Percentiles rank a stretch among this genome's conserved stretches.
phyloP scores from a whole-genome alignment of 2,113 vertebrate species.

The Mus spicilegus region DNA sequence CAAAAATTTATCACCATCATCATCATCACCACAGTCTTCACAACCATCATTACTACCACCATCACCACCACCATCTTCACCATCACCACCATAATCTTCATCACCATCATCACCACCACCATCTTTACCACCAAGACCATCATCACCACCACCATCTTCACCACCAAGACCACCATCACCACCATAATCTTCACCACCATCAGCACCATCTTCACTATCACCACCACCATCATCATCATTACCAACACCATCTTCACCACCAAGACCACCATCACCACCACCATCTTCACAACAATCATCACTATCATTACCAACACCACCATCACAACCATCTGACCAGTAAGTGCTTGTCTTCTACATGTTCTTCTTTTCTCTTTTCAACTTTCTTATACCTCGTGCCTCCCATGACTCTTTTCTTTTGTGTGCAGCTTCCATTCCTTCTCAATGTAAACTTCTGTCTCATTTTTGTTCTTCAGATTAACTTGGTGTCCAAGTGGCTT shows the following conservation, averaged over 20 bases:
- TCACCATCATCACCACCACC: not conserved
- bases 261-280: not conserved
- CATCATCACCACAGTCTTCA: not conserved
- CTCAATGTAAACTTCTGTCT: not conserved
- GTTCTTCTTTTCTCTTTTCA: not conserved
- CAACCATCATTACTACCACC: not conserved
- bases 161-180: too few species aligned
- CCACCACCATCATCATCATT: not conserved
- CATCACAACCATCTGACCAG: not conserved
- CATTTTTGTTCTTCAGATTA: not conserved
- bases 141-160: too few species aligned
- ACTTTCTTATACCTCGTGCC: not conserved
- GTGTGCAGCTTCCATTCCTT: not conserved
- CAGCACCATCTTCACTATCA: not conserved
- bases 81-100: not conserved
- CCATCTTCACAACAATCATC: not conserved
- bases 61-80: not conserved
- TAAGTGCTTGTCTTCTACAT: not conserved
- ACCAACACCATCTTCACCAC: not conserved
- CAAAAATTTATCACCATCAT: not conserved
- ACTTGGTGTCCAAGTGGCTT: not conserved
- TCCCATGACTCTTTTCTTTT: not conserved
- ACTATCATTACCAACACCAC: not conserved
- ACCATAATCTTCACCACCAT: too few species aligned
- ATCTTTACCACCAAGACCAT: not conserved